Conservation (phyloP, 2,113 vertebrate genomes). For the Actinemys pallida region DNA sequence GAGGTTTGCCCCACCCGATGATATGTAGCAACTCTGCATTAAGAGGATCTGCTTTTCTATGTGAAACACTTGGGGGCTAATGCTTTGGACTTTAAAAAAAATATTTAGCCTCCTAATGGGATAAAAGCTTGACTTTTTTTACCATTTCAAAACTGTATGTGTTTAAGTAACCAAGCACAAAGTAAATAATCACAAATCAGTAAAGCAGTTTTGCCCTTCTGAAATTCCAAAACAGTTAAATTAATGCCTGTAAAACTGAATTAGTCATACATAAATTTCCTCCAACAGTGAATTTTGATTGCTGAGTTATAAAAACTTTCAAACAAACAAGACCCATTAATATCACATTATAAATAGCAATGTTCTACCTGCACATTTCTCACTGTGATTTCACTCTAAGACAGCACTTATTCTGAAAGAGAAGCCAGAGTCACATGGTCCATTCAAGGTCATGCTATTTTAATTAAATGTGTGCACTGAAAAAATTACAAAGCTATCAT, state of each 20-base stretch:
- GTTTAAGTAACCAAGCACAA: background rate
- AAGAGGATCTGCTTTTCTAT: background rate
- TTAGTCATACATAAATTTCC: constrained; percentile 29
- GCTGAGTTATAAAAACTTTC: constrained; percentile 60
- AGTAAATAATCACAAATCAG: background rate
- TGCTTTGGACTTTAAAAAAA: fast-evolving
- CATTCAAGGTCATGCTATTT: constrained; percentile 70
- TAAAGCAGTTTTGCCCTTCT: background rate
- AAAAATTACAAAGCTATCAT: constrained; percentile 28
- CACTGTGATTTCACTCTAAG: constrained; percentile 60
- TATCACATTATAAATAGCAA: constrained; percentile 46
- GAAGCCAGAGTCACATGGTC: constrained; percentile 49
- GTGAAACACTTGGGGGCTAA: background rate
- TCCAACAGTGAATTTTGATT: constrained; percentile 56
- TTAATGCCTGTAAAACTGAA: background rate
- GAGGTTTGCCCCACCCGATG: constrained; percentile 37
- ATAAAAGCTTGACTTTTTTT: background rate
- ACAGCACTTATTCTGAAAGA: constrained; percentile 26
- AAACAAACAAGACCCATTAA: constrained; percentile 46
- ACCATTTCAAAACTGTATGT: fast-evolving
- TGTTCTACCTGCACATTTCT: constrained; percentile 48
- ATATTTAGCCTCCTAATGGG: background rate
- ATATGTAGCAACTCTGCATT: constrained; percentile 13
- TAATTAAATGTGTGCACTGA: constrained; percentile 30
- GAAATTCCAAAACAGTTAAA: background rate